Base-by-base conservation (phyloP, 2,797 vertebrate species). In the Coracias cyanogaster region DNA sequence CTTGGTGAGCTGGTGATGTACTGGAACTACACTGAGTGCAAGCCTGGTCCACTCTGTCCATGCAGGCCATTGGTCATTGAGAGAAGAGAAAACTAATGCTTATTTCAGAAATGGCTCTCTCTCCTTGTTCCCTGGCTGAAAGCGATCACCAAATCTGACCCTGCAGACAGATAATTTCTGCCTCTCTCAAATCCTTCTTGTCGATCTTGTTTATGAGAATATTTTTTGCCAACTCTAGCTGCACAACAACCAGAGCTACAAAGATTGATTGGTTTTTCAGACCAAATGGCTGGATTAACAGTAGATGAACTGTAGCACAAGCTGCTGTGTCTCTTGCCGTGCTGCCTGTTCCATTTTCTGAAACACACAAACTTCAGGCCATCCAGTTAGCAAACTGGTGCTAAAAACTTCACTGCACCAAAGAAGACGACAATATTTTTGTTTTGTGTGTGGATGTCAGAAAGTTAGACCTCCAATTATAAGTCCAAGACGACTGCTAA, bases 201-300 rank as follows among this genome's bases (percentile, higher is more conserved):
- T 58, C 79, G 80, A 46, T 17, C 31, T 90, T 43, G 37, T 86
- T 90, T 84, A 62, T 1, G 7, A 24, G 46, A 64, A 65, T 17
- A 29, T 24, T 76, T 93, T 92, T 84, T 90, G 62, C 66, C 78
- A 93, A 3, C 8, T 94, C 18, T 60, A 70, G 31, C 48, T 90
- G 55, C 71, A 67, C 41, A 57, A 49, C 41, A 84, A 67, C 60
- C 73, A 82, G 45, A 84, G 49, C 49, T 93, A 57, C 71, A 77
- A 76, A 54, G 82, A 76, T 25, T 24, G 16, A 82, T 80, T 69
- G 37, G 13, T 37, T 82, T 87, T 82, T 82, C 67, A 88, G 80
- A 82, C 74, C n/a, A 51, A 91, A 86, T 57, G 78, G 76, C 55
- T 91, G 57, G 82, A 93, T 89, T 96, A 91, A 81, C 69, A 49